Evolutionary conservation across 1,140 invertebrate species (phyloP), one percentile per base, ranked within the genome.

Genomic region (Augochlora pura): DNA sequence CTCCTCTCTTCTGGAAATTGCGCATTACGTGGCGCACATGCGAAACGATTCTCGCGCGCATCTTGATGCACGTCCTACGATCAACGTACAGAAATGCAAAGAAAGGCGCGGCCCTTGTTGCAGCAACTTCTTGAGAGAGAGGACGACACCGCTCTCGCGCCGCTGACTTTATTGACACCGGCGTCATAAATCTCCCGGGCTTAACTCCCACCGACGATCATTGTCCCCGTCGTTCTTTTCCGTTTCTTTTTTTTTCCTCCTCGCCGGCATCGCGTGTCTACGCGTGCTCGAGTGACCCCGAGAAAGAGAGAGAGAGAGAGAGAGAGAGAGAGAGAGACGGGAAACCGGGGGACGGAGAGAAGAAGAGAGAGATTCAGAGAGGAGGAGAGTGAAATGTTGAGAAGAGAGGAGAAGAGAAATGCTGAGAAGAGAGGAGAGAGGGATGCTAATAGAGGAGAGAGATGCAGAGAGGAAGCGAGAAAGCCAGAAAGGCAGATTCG

Each of bases 81-180:
- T 66, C 79, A 77, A 63, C 71, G 60, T 42, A 39, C 46, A 74
- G 65, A 84, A 81, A 78, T 49, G 78, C 57, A 67, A 84, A 77
- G 66, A 49, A 57, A 81, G 74, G 62, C 66, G 62, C 46, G 57
- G 81, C 49, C 78, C 25, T 21, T 39, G 70, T 59, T 63, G 46
- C 68, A 46, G 27, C 46, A 57, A 62, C 66, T 74, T 69, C 73
- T 49, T 32, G 60, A 73, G 63, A 59, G 63, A 59, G 42, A 14
- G 42, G 66, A 73, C 75, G 66, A 73, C 72, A 60, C 59, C 25
- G 71, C 32, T 32, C 32, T 9, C 75, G 59, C 49, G 23, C 25
- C 27, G 62, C 83, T 83, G 73, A 87, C 77, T 85, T 81, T 85
- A 87, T 87, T 80, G 86, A 82, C 86, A 87, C 54, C 67, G 70